Evolutionary conservation across 2,113 vertebrate genomes (phyloP), one percentile per base, ranked within the genome.

Genomic region (Acrocephalus arundinaceus): DNA sequence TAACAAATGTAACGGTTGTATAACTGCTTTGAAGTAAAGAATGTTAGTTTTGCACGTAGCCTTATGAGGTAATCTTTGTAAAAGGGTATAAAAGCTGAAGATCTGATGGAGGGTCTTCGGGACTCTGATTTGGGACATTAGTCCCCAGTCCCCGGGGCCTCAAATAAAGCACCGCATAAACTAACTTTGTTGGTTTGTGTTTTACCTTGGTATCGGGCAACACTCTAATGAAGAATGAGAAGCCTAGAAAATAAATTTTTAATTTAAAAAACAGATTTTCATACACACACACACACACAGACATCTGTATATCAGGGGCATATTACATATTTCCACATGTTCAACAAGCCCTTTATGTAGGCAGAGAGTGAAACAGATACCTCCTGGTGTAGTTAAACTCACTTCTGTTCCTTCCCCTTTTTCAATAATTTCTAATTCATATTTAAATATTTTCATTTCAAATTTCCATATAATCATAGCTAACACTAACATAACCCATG

Each of bases 401-500:
- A 19, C 2, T 52, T 23, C 5, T 71, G 7, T 41, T 84, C 33
- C 33, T 57, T 61, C 41, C 6, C 8, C 3, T 72, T 9, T 35
- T 55, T 74, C 30, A 39, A 33, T 35, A 15, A 39, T 85, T 87
- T 49, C 58, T 54, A 62, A 52, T 57, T 68, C 9, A 5, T 35
- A 63, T 92, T 76, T 59, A 24, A 59, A 20, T 67, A 16, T 39
- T 41, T 39, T 51, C 14, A 41, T 65, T 68, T 68, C 27, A 70
- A 45, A 49, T 77, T 73, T 68, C 49, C 14, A 6, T 57, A 35
- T 39, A 39, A 27, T 41, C 31, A 12, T 37, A 65, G n/a, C 4
- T 85, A 73, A 13, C 4, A 41, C 3, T 85, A 55, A 22, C 2
- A 8, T 23, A 68, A 25, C 6, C 35, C 31, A 46, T 0, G 0